phyloP scores from a whole-genome alignment of 1,140 invertebrate genomes.

The Lysiphlebus fabarum region DNA sequence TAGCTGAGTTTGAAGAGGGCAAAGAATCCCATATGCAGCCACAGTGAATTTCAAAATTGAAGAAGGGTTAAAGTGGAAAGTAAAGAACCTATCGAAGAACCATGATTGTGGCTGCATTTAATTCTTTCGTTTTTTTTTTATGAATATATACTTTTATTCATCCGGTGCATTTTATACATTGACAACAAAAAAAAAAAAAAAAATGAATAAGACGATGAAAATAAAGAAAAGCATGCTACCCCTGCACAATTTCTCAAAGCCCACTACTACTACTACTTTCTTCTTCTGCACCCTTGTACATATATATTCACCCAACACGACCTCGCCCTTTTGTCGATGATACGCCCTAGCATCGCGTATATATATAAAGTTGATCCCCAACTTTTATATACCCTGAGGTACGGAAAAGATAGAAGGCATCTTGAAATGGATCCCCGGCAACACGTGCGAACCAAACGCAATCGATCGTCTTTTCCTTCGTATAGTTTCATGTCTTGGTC shows the following conservation, averaged over 20 bases:
- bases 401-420: conserved; percentile 19
- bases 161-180: background rate
- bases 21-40: no score
- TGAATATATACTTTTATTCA: no score
- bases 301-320: conserved; percentile 8
- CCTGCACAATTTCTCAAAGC: conserved; percentile 12
- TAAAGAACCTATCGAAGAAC: no score
- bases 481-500: background rate
- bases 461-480: conserved; percentile 21
- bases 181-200: conserved; percentile 2
- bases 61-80: no score
- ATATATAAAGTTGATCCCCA: background rate
- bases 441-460: conserved; percentile 21
- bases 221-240: conserved; percentile 17
- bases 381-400: background rate
- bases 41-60: no score
- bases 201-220: background rate
- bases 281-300: conserved; percentile 2
- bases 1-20: no score
- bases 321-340: conserved; percentile 22
- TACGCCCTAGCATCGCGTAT: conserved; percentile 8
- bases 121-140: no score
- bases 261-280: background rate
- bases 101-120: no score
- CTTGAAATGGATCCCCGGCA: conserved; percentile 23